These are phyloP conservation scores for Trogon melanurus DNA, from an alignment of 2,113 vertebrate genomes.

Conservation along the genomic window DNA sequence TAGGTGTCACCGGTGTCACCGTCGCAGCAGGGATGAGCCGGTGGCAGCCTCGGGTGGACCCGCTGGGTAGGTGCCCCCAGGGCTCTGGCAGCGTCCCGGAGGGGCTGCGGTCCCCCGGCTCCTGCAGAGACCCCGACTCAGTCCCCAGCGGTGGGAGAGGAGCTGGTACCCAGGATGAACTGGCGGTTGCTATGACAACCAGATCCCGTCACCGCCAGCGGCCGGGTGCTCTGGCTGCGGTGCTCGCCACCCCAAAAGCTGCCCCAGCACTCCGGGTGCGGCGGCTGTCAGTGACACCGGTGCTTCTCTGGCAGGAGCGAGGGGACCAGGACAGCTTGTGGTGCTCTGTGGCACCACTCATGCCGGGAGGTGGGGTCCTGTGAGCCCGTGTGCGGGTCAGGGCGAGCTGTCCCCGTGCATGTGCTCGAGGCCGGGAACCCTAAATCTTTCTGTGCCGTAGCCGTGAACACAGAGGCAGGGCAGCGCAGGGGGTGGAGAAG, in stretches of 20 bases:
- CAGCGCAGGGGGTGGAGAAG: not conserved
- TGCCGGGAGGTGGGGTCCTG: not conserved
- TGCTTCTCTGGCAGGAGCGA: accelerated
- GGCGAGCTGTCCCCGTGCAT: not conserved
- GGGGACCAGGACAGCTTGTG: not conserved
- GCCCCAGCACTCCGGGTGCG: not conserved
- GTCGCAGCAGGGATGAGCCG: accelerated
- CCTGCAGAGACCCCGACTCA: not conserved
- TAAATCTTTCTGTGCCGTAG: not conserved
- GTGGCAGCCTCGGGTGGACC: not conserved
- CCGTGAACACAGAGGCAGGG: accelerated
- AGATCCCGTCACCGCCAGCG: not conserved
- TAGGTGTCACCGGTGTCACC: not conserved
- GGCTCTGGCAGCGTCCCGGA: not conserved
- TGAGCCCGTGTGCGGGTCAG: not conserved
- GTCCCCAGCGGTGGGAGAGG: not conserved
- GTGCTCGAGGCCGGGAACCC: not conserved
- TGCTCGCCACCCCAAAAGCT: not conserved
- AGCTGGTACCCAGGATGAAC: slow-evolving; percentile 44
- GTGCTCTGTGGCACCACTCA: not conserved
- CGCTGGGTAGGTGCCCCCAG: not conserved
- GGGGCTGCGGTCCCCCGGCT: not conserved
- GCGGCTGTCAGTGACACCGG: not conserved
- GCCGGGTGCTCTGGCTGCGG: not conserved
- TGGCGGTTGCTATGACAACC: slow-evolving; percentile 63